Evolutionary conservation across 2,113 vertebrate genomes (phyloP).

Genomic region (Xenopus tropicalis): UCB_Xtro_10.0 CM004449.2:9698001-9698500

Average conservation of each 20-base stretch:
- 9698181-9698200: slow-evolving; percentile 70
- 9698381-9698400: too few species aligned
- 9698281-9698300: neutral
- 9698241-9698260: slow-evolving; percentile 52
- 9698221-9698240: slow-evolving; percentile 67
- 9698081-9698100: slow-evolving; percentile 70
- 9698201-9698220: slow-evolving; percentile 69
- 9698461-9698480: too few species aligned
- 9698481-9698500: too few species aligned
- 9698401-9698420: too few species aligned
- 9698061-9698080: slow-evolving; percentile 66
- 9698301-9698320: neutral
- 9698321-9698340: neutral
- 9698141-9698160: slow-evolving; percentile 47
- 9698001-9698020: too few species aligned
- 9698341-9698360: neutral
- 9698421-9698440: too few species aligned
- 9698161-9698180: slow-evolving; percentile 60
- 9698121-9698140: slow-evolving; percentile 66
- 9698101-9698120: slow-evolving; percentile 69
- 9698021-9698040: too few species aligned
- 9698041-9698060: slow-evolving; percentile 14
- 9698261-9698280: neutral
- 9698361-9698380: slow-evolving; percentile 28
- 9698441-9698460: too few species aligned